Percentiles rank a stretch among this genome's conserved stretches.
Evolutionary conservation across 35 echinoderm and acorn worm genomes (phyloP).

Genomic region (Apostichopus californicus): DNA sequence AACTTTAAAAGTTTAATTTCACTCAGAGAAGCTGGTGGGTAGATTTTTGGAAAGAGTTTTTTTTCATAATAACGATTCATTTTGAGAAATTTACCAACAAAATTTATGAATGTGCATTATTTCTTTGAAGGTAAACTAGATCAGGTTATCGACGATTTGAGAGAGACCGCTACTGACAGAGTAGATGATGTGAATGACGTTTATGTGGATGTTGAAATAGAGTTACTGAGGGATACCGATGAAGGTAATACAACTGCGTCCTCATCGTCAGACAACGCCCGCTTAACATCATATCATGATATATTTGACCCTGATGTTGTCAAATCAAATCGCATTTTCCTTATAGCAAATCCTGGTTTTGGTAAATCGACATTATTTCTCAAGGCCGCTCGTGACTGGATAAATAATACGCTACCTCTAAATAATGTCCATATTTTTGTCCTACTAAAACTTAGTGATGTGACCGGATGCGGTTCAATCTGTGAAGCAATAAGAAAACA

Average conservation of each 20-base stretch:
- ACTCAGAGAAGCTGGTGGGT: too few species aligned
- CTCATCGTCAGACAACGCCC: neutral
- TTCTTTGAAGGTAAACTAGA: too few species aligned
- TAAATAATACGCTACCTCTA: neutral
- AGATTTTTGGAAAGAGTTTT: too few species aligned
- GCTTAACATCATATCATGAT: neutral
- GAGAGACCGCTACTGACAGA: neutral
- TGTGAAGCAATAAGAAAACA: neutral
- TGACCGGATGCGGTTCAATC: neutral
- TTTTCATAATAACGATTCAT: too few species aligned
- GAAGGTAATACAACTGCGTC: neutral
- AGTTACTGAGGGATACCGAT: neutral
- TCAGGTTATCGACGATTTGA: neutral
- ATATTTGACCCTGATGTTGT: neutral
- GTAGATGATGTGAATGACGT: neutral
- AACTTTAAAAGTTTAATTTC: too few species aligned
- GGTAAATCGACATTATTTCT: constrained; percentile 11
- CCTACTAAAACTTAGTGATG: neutral
- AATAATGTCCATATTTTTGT: neutral
- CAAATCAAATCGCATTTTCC: neutral
- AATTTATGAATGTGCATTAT: too few species aligned
- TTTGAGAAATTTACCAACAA: too few species aligned
- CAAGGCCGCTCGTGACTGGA: neutral
- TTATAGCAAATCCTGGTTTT: neutral
- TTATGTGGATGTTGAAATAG: constrained; percentile 7